Percentiles rank a stretch among this genome's conserved stretches.
These are phyloP conservation scores for Colistium nudipinnis DNA, from an alignment of 2,113 vertebrate genomes.

Conservation along the genomic window DNA sequence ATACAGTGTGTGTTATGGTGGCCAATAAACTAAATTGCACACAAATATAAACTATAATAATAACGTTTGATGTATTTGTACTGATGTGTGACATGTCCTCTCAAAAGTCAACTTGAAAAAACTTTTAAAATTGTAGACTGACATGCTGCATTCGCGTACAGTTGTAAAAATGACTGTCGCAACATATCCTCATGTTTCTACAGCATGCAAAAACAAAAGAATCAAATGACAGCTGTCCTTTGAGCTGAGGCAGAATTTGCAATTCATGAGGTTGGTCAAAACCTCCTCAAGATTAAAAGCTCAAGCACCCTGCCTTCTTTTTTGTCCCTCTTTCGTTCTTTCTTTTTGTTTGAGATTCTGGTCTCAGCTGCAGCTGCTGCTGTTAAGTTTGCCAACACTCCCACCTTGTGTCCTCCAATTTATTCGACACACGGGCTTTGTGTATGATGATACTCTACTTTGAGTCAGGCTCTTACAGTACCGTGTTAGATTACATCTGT, in stretches of 20 bases:
- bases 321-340: not conserved
- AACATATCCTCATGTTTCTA: too few relatives aligned
- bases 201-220: too few relatives aligned
- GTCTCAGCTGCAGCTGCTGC: slow-evolving; percentile 18
- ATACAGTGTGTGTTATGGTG: too few relatives aligned
- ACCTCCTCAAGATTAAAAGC: slow-evolving; percentile 46
- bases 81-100: too few relatives aligned
- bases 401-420: slow-evolving; percentile 35
- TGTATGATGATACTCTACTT: not conserved
- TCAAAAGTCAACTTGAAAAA: too few relatives aligned
- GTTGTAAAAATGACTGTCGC: too few relatives aligned
- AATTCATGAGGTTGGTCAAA: slow-evolving; percentile 56
- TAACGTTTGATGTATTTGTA: too few relatives aligned
- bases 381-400: slow-evolving; percentile 30
- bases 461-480: slow-evolving; percentile 7
- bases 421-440: slow-evolving; percentile 10
- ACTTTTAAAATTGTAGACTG: too few relatives aligned
- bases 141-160: too few relatives aligned
- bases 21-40: too few relatives aligned
- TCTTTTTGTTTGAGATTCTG: slow-evolving; percentile 28
- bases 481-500: not conserved
- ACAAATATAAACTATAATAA: too few relatives aligned
- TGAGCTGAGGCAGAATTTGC: slow-evolving; percentile 43
- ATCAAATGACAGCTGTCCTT: slow-evolving; percentile 55
- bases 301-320: slow-evolving; percentile 4